phyloP scores from a whole-genome alignment of 2,797 vertebrate species.

The Lepus townsendii region DNA sequence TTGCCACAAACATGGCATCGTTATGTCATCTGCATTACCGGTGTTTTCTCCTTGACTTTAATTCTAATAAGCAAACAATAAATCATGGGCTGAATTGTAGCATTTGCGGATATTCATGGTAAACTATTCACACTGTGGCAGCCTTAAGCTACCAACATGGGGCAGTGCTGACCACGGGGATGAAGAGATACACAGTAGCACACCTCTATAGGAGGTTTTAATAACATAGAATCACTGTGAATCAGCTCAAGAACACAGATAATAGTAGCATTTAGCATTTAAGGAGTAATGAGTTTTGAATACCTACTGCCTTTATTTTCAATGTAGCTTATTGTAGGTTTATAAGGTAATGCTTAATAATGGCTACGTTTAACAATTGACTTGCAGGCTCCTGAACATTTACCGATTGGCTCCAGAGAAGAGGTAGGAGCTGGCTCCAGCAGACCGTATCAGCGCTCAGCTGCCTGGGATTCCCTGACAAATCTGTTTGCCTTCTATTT shows the following conservation, averaged over 20 bases:
- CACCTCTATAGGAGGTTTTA: background rate
- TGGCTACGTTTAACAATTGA: background rate
- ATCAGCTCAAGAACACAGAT: background rate
- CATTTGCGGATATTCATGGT: background rate
- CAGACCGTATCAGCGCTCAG: rapidly evolving
- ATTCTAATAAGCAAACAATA: background rate
- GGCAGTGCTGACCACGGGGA: background rate
- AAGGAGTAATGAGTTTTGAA: background rate
- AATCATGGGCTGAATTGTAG: background rate
- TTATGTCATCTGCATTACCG: background rate
- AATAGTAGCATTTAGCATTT: background rate
- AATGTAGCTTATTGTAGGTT: background rate
- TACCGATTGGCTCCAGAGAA: background rate
- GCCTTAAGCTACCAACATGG: background rate
- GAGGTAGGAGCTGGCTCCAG: too few relatives aligned
- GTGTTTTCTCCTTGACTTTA: background rate
- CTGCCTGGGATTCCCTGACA: background rate
- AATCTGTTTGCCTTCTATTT: background rate
- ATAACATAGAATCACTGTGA: background rate
- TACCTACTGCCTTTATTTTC: background rate
- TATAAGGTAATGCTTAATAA: background rate
- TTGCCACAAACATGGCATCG: background rate
- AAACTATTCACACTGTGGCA: background rate
- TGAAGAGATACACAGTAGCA: background rate
- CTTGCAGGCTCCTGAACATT: conserved; percentile 31